Evolutionary conservation across 2,113 vertebrate genomes (phyloP), one percentile per base, ranked within the genome.

Genomic region (Leucoraja erinaceus): DNA sequence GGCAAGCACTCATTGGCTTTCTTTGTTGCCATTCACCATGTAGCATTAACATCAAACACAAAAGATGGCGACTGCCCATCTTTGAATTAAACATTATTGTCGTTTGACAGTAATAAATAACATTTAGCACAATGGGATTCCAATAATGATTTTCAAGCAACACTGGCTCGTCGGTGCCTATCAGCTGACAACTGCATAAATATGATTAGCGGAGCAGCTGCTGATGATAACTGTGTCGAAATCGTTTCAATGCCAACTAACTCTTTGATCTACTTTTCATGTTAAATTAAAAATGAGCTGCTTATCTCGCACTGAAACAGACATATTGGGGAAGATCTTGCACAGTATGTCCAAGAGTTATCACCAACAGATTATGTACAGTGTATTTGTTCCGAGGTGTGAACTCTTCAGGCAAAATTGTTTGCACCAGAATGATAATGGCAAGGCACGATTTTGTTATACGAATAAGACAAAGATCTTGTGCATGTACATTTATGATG

Each of bases 81-180:
- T 95, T 95, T 97, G 97, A 98, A 98, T 98, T 97, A 98, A 98
- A 98, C 98, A 98, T 97, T 98, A 98, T 98, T 98, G 96, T 96
- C 94, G 96, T 97, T 97, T 98, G 98, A 98, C 97, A 98, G 98
- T 98, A 98, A 99, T 98, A 99, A 99, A 98, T 98, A 98, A 98
- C 97, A 97, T 98, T 97, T 98, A 98, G 98, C 98, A 98, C 97
- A 98, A 98, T 97, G 96, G 97, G 97, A 96, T 98, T 97, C 97
- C 98, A 97, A 98, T 98, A 98, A 98, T 97, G 97, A 98, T 98
- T 97, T 96, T 96, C 97, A 96, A 96, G 96, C 97, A 97, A 96
- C 95, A 95, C 96, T 96, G 95, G 96, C 96, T 98, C 98, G 97
- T 98, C 97, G 97, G 95, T 95, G 96, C 96, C 97, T 96, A 97